A percentile compares a stretch with the other conserved stretches of the same genome.
Conservation (phyloP, 2,888 invertebrate species). For the Thymelicus acteon region DNA sequence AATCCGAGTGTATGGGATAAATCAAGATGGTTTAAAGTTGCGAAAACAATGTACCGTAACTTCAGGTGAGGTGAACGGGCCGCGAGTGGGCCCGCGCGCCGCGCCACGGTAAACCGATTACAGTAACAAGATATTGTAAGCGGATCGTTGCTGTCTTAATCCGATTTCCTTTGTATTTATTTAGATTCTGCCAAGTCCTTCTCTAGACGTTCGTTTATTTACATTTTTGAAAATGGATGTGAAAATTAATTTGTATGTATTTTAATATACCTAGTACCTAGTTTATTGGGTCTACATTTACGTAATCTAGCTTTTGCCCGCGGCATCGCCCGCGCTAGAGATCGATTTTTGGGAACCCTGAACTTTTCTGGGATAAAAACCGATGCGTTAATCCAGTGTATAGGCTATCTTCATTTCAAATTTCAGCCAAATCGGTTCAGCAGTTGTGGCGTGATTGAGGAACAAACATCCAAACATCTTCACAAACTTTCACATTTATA, state of each 20-base stretch:
- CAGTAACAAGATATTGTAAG: conserved; percentile 77
- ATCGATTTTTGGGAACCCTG: too few species aligned
- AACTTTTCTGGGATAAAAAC: too few species aligned
- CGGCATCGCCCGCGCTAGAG: too few species aligned
- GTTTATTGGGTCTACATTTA: too few species aligned
- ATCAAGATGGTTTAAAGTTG: conserved; percentile 15
- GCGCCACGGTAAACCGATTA: conserved; percentile 71
- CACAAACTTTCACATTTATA: too few species aligned
- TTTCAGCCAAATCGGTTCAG: too few species aligned
- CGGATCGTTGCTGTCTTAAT: conserved; percentile 55
- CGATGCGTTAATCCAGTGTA: too few species aligned
- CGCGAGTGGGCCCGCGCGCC: conserved; percentile 53
- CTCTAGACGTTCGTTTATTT: neutral
- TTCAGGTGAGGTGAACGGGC: conserved; percentile 66
- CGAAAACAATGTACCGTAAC: conserved; percentile 47
- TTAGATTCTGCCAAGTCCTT: conserved; percentile 36
- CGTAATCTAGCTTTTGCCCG: too few species aligned
- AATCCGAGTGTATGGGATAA: conserved; percentile 6
- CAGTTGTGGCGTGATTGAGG: too few species aligned
- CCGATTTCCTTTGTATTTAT: conserved; percentile 48
- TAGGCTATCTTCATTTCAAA: too few species aligned
- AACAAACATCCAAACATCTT: too few species aligned
- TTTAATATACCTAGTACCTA: too few species aligned
- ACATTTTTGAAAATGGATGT: neutral
- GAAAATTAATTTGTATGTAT: neutral